Base-by-base conservation (phyloP, 1,140 invertebrate genomes). In the Paralvinella palmiformis region DNA sequence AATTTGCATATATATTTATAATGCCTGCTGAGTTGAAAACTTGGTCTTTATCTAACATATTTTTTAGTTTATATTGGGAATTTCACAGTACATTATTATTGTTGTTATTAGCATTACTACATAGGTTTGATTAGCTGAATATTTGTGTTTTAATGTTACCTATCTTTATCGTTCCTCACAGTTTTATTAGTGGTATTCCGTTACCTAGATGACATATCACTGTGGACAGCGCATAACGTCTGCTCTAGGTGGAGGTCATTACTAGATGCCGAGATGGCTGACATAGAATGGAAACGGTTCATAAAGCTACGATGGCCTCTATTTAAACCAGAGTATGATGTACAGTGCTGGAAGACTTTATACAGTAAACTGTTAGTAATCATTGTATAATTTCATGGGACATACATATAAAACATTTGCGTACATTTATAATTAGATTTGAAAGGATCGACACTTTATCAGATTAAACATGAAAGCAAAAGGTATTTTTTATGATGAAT, bases 191-290 rank as follows among this genome's bases (percentile, higher is more conserved):
- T 87, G 50, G 90, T 95, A 63, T 94, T 96, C 78, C 88, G 87
- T 27, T 90, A 92, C 76, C 81, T 96, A 69, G 93, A 96, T 75
- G 92, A 95, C 77, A 86, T 96, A 66, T 94, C 92, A 3, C 80
- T 95, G 65, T 91, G 90, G 88, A 87, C 88, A 78, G 88, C 89
- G 67, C 87, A 89, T 66, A 87, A 91, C 81, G 92, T 94, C 22
- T 94, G 91, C 77, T 83, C 86, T 68, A 85, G 91, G 69, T 95
- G 92, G 92, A 84, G 86, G 52, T 85, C 88, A 24, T 85, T 96
- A 27, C 81, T 96, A 36, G 85, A 86, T 52, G 87, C 87, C 32
- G 87, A 91, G 71, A 85, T 89, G 50, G 84, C 88, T 1, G 84
- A 87, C 41, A 84, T 87, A 33, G 86, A 88, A 71, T 95, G 91